Evolutionary conservation across 2,113 vertebrate genomes (phyloP), one percentile per base, ranked within the genome.

Genomic region (Meleagris gallopavo): DNA sequence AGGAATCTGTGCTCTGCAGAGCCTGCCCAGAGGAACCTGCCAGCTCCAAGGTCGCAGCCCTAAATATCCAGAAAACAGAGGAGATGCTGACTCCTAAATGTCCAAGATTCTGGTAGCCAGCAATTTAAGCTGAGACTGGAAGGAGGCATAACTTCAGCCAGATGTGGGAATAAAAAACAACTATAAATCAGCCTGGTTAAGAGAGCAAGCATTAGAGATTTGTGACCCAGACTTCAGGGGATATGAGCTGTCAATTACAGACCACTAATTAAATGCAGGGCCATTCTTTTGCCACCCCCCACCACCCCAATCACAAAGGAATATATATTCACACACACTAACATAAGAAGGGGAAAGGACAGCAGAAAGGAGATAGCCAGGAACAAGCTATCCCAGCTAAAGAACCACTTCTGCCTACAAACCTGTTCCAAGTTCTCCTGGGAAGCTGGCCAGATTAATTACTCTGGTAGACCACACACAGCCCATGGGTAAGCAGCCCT

Each of bases 391-490:
- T 9, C 12, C 36, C 64, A 85, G 36, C n/a, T 80, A 34, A 73
- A 87, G 27, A 74, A 58, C 5, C 18, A n/a, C 40, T 91, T 91
- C 88, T 83, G 71, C 85, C 82, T 86, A 32, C 25, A 40, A 54
- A 62, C 27, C 20, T 80, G 21, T 76, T 89, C 72, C 60, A 90
- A 74, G 43, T 83, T 83, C 70, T 43, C 27, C 85, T 0, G 4
- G 79, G 93, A 91, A 95, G 2, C 43, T 34, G 41, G 85, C 88
- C 93, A 91, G 64, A 67, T 67, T 93, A 93, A 95, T 95, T 90
- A 93, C 64, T 50, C 83, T 88, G 67, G 64, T 50, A 88, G 85
- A 91, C 90, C 92, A 94, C 96, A 89, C 82, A 88, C 82, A 88
- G 82, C 72, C 85, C 60, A 71, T 50, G 46, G 58, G 60, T 89